Conservation (phyloP, 1,140 invertebrate species). For the Rhopalosiphum padi region DNA sequence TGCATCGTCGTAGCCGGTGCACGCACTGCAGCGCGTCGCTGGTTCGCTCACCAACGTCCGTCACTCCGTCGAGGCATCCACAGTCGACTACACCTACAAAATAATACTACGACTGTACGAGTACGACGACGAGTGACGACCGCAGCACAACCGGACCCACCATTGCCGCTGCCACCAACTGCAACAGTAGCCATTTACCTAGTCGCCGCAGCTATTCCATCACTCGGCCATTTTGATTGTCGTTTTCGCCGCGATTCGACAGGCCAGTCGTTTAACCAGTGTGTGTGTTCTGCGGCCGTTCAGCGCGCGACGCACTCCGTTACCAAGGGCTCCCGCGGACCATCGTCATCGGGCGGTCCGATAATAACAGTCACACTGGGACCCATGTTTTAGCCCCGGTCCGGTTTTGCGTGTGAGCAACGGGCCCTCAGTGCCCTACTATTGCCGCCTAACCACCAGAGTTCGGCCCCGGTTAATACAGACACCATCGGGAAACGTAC, state of each 20-base stretch:
- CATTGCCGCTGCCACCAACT: neutral
- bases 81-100: neutral
- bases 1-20: neutral
- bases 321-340: neutral
- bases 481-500: neutral
- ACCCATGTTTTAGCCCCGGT: neutral
- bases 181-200: no score
- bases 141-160: neutral
- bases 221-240: conserved; percentile 8
- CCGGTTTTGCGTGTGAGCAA: neutral
- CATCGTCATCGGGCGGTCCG: neutral
- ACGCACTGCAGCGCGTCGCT: neutral
- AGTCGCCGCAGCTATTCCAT: neutral
- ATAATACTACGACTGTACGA: neutral
- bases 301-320: neutral
- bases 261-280: neutral
- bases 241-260: neutral
- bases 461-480: neutral
- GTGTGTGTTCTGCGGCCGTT: neutral
- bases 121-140: no score
- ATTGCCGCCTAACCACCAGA: neutral
- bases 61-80: neutral
- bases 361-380: neutral
- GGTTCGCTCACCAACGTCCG: no score
- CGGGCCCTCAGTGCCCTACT: neutral